These are phyloP conservation scores for Hypsibius dujardini DNA, from an alignment of 1,140 invertebrate species.

Conservation along the genomic window DNA sequence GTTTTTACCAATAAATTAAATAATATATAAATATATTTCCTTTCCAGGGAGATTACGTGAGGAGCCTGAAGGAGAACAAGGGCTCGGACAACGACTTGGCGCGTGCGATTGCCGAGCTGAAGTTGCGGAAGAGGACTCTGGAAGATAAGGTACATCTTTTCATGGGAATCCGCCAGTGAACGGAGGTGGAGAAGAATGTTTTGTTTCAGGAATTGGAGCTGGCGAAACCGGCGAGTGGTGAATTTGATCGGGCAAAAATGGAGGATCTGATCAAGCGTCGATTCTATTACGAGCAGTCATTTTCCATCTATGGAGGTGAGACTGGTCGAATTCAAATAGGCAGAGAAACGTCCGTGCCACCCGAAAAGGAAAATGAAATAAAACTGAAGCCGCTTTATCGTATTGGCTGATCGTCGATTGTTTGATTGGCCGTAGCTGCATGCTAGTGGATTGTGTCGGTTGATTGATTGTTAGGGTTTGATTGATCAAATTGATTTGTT, in stretches of 20 bases:
- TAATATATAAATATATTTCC: conserved; percentile 23
- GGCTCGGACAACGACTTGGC: conserved; percentile 79
- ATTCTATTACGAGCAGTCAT: conserved; percentile 96
- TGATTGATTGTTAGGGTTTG: too few relatives aligned
- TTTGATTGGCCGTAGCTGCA: too few relatives aligned
- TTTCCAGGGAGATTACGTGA: conserved; percentile 61
- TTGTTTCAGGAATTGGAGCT: conserved; percentile 52
- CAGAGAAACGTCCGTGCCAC: too few relatives aligned
- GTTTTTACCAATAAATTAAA: too few relatives aligned
- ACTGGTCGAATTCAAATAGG: too few relatives aligned
- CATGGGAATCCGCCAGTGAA: background rate
- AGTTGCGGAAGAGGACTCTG: conserved; percentile 67
- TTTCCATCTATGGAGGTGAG: conserved; percentile 98
- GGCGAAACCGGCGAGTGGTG: conserved; percentile 42
- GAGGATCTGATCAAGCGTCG: conserved; percentile 89
- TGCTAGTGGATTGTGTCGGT: too few relatives aligned
- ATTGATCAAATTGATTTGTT: too few relatives aligned
- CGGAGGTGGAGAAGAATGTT: conserved; percentile 18
- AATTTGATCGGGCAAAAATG: conserved; percentile 79
- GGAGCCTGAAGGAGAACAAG: conserved; percentile 61
- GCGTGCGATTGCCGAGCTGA: conserved; percentile 77
- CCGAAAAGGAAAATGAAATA: too few relatives aligned
- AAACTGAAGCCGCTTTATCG: too few relatives aligned
- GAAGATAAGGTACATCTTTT: conserved; percentile 53
- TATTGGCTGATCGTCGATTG: too few relatives aligned